Evolutionary conservation across 2,888 invertebrate species (phyloP), one percentile per base, ranked within the genome.

Genomic region (Erebia epiphron): DNA sequence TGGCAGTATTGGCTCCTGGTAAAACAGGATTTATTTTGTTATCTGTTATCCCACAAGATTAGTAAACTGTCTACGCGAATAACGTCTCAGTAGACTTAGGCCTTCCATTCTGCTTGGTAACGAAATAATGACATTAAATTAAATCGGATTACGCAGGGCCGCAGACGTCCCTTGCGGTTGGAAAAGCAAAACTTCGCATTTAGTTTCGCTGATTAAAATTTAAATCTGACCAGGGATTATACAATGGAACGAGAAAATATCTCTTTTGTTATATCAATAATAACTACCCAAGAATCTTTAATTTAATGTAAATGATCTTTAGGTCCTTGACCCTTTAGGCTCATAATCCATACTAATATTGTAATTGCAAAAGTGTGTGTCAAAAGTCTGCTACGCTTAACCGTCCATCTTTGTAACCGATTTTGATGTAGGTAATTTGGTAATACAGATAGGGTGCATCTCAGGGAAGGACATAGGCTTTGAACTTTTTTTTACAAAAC

Each of bases 61-160:
- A 21, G 46, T 60, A 8, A 62, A 62, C 49, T 46, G 62, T 14
- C 18, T 46, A 71, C 66, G 66, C 41, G 62, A 54, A 64, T 68
- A 57, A n/a, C 49, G 69, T 26, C 67, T 64, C 67, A 11, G 54
- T 21, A 58, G 35, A 49, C 50, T 72, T 64, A 67, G 52, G 60
- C 58, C 67, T 66, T 71, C 67, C 57, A 35, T 7, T 35, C 46
- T 46, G 61, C 56, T 60, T 74, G 71, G 46, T 79, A 80, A 82
- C 81, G 75, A 73, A 71, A 79, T 79, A 80, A 82, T 82, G 75
- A 73, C 72, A 79, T 82, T 80, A 80, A 68, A 63, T 67, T 21
- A 72, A 87, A 89, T 89, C 86, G 83, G 82, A 89, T 90, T 90
- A 87, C 74, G 74, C 74, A 73, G 77, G 21, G 64, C 41, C 57